Evolutionary conservation across 2,113 vertebrate genomes (phyloP).

Genomic region (Trochalopteron elliotii): DNA sequence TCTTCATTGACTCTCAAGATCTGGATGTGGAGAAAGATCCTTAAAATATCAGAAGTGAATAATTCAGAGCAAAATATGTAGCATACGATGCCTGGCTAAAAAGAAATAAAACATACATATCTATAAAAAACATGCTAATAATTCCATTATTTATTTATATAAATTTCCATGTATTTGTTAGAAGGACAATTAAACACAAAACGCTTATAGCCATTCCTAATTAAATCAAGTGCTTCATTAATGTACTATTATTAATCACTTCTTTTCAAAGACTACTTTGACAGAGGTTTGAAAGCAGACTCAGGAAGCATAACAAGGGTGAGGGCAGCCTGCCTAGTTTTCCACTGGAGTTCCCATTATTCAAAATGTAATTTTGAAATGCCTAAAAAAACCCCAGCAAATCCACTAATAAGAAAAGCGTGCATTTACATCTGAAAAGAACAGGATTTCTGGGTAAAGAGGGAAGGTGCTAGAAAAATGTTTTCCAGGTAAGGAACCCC

Average conservation of each 20-base stretch:
- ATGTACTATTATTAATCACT: neutral
- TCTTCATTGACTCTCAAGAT: neutral
- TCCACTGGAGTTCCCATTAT: neutral
- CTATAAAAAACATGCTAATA: neutral
- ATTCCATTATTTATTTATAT: neutral
- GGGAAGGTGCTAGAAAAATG: neutral
- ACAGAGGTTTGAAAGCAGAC: slow-evolving; percentile 27
- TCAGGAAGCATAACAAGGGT: neutral
- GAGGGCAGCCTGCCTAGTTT: neutral
- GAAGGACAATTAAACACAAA: neutral
- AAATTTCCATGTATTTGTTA: neutral
- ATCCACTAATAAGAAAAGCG: neutral
- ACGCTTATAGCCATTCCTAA: neutral
- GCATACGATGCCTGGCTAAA: neutral
- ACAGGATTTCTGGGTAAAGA: neutral
- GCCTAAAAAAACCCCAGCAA: neutral
- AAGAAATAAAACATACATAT: neutral
- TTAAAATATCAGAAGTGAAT: neutral
- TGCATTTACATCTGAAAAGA: slow-evolving; percentile 4
- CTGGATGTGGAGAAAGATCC: neutral
- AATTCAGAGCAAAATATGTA: neutral
- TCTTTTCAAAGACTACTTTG: slow-evolving; percentile 2
- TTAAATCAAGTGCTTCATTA: slow-evolving; percentile 39
- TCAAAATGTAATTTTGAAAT: neutral
- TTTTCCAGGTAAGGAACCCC: slow-evolving; percentile 12